These are phyloP conservation scores for Apogon hyalosoma DNA, from an alignment of 2,797 vertebrate genomes.

Conservation along the genomic window DNA sequence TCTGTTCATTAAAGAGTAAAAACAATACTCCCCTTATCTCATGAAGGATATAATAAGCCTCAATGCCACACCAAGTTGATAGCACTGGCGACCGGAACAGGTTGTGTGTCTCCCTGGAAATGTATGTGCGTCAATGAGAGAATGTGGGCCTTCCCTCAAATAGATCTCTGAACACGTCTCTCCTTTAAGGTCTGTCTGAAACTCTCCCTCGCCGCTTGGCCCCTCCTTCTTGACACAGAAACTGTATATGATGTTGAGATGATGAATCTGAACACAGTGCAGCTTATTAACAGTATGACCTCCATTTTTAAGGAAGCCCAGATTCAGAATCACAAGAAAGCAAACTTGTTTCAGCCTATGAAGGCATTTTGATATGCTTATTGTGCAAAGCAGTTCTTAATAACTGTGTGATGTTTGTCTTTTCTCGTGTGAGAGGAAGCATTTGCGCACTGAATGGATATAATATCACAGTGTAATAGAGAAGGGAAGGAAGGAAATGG, in stretches of 20 bases:
- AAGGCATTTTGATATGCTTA: neutral
- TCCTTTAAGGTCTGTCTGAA: conserved; percentile 52
- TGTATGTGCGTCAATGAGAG: conserved; percentile 79
- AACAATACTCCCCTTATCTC: conserved; percentile 22
- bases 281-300: conserved; percentile 37
- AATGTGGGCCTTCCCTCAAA: conserved; percentile 80
- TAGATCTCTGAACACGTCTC: conserved; percentile 71
- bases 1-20: neutral
- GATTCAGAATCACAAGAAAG: conserved; percentile 2
- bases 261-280: conserved; percentile 29
- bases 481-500: neutral
- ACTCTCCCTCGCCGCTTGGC: conserved; percentile 17
- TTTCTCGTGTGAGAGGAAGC: neutral
- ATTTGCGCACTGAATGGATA: neutral
- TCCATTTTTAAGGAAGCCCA: conserved; percentile 22
- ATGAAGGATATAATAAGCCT: conserved; percentile 46
- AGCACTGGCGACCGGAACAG: conserved; percentile 49
- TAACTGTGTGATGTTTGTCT: conserved; percentile 4
- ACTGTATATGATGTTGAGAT: conserved; percentile 48
- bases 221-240: conserved; percentile 47
- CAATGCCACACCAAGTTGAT: conserved; percentile 44
- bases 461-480: neutral
- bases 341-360: neutral
- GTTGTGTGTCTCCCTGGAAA: conserved; percentile 74
- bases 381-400: neutral